Evolutionary conservation across 2,888 invertebrate species (phyloP).

Genomic region (Netelia inedita): DNA sequence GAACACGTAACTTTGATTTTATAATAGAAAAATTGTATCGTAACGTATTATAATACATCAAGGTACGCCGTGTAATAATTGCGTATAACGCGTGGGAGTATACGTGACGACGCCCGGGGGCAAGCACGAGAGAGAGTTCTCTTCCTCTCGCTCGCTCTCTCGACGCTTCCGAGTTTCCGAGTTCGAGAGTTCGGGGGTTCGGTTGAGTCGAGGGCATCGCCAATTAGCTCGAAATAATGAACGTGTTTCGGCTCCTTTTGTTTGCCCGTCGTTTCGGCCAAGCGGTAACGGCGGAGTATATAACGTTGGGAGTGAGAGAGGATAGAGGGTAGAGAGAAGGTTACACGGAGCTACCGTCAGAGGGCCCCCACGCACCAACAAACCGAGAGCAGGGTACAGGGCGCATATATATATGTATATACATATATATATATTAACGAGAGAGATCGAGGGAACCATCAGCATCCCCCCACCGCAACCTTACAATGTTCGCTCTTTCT

Average conservation of each 20-base stretch:
- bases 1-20: too few species aligned
- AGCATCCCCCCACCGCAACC: conserved; percentile 30
- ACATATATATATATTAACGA: conserved; percentile 3
- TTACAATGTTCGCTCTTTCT: conserved; percentile 39
- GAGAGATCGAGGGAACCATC: conserved; percentile 51
- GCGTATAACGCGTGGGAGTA: conserved; percentile 34
- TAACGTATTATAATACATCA: conserved; percentile 1
- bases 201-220: conserved; percentile 82
- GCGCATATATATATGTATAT: neutral
- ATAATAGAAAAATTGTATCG: neutral
- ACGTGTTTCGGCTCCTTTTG: conserved; percentile 84
- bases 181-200: conserved; percentile 66
- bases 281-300: conserved; percentile 54
- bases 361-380: conserved; percentile 20
- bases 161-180: conserved; percentile 58
- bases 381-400: conserved; percentile 13
- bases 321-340: neutral
- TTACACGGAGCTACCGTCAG: conserved; percentile 53
- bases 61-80: conserved; percentile 36
- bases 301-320: conserved; percentile 5
- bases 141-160: conserved; percentile 14
- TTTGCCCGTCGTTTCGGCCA: conserved; percentile 76
- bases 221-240: conserved; percentile 85
- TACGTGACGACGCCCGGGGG: conserved; percentile 27
- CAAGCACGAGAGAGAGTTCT: conserved; percentile 3